These are phyloP conservation scores for Nomia melanderi DNA, from an alignment of 1,140 invertebrate species.

Conservation along the genomic window DNA sequence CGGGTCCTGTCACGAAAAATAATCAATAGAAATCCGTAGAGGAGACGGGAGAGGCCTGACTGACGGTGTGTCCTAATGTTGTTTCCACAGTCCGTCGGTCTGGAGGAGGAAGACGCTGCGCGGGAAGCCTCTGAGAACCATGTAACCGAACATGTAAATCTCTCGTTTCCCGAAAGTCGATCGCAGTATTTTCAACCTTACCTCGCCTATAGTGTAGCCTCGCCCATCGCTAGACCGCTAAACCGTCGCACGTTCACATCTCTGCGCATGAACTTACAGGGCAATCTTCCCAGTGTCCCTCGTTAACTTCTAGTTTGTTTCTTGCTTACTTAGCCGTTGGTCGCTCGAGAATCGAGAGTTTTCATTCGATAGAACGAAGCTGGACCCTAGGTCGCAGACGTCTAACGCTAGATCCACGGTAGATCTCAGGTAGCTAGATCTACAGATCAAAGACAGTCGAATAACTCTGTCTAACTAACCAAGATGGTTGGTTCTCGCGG, in stretches of 20 bases:
- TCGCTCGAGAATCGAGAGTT: too few relatives aligned
- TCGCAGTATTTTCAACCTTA: slow-evolving; percentile 61
- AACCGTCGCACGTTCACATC: slow-evolving; percentile 20
- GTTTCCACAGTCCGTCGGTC: slow-evolving; percentile 85
- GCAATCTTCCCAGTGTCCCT: slow-evolving; percentile 20
- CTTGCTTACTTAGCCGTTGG: too few relatives aligned
- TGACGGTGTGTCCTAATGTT: slow-evolving; percentile 75
- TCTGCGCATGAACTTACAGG: slow-evolving; percentile 50
- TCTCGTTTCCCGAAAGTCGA: slow-evolving; percentile 67
- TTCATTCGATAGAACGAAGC: too few relatives aligned
- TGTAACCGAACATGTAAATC: slow-evolving; percentile 79
- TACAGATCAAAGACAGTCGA: too few relatives aligned
- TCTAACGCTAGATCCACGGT: too few relatives aligned
- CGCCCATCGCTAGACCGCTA: slow-evolving; percentile 10
- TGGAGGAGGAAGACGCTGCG: slow-evolving; percentile 83
- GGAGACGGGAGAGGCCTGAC: slow-evolving; percentile 54
- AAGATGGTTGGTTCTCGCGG: too few relatives aligned
- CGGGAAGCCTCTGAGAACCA: slow-evolving; percentile 79
- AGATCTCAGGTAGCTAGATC: too few relatives aligned
- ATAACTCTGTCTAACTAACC: too few relatives aligned
- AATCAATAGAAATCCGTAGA: slow-evolving; percentile 55
- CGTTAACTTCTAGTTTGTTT: background rate
- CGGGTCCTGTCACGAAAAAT: slow-evolving; percentile 16
- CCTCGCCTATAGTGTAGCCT: slow-evolving; percentile 34
- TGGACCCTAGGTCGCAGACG: too few relatives aligned